Evolutionary conservation across 2,113 vertebrate genomes (phyloP).

Genomic region (Semnornis frantzii): DNA sequence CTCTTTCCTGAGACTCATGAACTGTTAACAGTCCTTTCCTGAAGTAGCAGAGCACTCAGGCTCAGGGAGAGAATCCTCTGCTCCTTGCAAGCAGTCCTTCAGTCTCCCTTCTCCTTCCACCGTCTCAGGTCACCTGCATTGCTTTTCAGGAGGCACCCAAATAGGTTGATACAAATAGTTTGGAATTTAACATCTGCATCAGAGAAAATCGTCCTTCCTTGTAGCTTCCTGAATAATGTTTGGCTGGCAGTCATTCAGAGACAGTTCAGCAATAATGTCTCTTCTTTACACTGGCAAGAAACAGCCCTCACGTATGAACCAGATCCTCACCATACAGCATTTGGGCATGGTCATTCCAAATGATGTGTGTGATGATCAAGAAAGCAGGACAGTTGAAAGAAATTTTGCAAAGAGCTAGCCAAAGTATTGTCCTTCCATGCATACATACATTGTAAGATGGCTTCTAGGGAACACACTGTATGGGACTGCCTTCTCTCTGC

Average conservation of each 20-base stretch:
- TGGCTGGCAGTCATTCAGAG: neutral
- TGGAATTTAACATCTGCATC: neutral
- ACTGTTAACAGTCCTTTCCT: neutral
- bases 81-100: neutral
- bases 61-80: neutral
- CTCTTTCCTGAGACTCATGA: neutral
- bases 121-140: neutral
- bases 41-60: neutral
- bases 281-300: neutral
- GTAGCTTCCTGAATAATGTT: neutral
- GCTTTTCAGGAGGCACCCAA: neutral
- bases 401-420: too few relatives aligned
- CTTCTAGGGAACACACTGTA: neutral
- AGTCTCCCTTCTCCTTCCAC: neutral
- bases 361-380: neutral
- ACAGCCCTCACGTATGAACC: neutral
- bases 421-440: neutral
- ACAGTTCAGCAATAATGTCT: neutral
- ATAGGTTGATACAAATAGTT: neutral
- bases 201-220: neutral
- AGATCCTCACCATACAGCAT: neutral
- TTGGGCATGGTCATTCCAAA: neutral
- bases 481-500: neutral
- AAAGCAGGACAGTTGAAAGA: too few relatives aligned
- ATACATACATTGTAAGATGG: neutral